A percentile compares a stretch with the other conserved stretches of the same genome.
These are phyloP conservation scores for Coleophora flavipennella DNA, from an alignment of 2,888 invertebrate species.

Conservation along the genomic window DNA sequence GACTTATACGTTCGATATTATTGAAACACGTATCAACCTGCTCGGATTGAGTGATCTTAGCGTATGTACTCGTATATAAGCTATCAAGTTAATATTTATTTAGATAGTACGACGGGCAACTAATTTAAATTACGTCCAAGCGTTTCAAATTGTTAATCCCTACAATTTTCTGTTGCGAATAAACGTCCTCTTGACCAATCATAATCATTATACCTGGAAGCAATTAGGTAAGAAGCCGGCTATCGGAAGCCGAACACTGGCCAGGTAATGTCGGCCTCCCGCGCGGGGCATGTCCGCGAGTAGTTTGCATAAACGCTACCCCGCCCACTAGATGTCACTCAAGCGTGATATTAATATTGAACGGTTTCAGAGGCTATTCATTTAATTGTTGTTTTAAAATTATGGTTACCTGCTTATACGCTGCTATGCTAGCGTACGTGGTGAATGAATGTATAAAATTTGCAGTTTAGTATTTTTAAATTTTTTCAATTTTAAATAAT, in stretches of 20 bases:
- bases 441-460: too few relatives aligned
- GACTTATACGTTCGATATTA: too few relatives aligned
- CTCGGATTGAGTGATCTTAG: too few relatives aligned
- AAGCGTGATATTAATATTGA: conserved; percentile 12
- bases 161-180: conserved; percentile 10
- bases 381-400: conserved; percentile 29
- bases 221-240: conserved; percentile 50
- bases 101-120: too few relatives aligned
- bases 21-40: too few relatives aligned
- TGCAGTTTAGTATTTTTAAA: too few relatives aligned
- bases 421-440: too few relatives aligned
- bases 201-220: conserved; percentile 41
- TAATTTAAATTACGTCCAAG: too few relatives aligned
- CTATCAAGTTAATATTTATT: too few relatives aligned
- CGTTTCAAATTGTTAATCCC: neutral
- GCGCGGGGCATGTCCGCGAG: conserved; percentile 19
- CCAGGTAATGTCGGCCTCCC: conserved; percentile 13
- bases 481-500: too few relatives aligned
- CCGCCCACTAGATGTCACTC: conserved; percentile 49
- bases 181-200: conserved; percentile 28
- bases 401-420: conserved; percentile 13
- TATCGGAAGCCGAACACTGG: conserved; percentile 22
- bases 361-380: conserved; percentile 24
- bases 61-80: too few relatives aligned
- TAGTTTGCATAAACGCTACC: conserved; percentile 46